Evolutionary conservation across 2,888 invertebrate genomes (phyloP), one percentile per base, ranked within the genome.

Genomic region (Parnassius glacialis): DNA sequence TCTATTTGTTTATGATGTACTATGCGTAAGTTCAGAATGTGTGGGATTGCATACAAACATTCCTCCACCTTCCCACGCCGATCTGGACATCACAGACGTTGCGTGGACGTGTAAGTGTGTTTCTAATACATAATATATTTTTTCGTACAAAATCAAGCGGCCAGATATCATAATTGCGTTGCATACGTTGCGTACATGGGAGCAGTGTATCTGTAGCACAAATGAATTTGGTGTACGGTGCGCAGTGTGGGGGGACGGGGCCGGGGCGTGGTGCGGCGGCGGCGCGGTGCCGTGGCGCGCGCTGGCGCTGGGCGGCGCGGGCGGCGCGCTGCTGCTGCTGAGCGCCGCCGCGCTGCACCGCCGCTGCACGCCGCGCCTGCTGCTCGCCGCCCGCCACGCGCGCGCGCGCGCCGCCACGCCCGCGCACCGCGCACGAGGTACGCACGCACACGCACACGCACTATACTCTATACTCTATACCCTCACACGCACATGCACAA

Each of bases 211-310:
- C 7, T 34, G 34, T 34, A 34, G 5, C 7, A 34, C 1, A 34
- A 10, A 56, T 20, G 48, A 16, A 16, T 9, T 11, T 25, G 43
- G 16, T 43, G 12, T 44, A 20, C 16, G 16, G 41, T 44, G 43
- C 9, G 12, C 55, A 64, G 64, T 56, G 59, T 34, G 64, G 47
- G 16, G 64, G 10, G 62, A 45, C 25, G 65, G 13, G 34, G 1
- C 34, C 13, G 12, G 34, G 51, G 64, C 65, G 44, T 3, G 67
- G 52, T 83, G 84, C 67, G 76, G 79, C 59, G 73, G 74, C 12
- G 85, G 87, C 64, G 80, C 84, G n/a, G 83, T 93, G 34, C 93
- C 94, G 52, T 93, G 94, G 92, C 93, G 93, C 55, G 92, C 92
- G 72, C 82, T 94, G 59, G 78, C 92, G 47, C 79, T 94, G 65